Evolutionary conservation across 2,888 invertebrate genomes (phyloP).

Genomic region (Argynnis bischoffii): DNA sequence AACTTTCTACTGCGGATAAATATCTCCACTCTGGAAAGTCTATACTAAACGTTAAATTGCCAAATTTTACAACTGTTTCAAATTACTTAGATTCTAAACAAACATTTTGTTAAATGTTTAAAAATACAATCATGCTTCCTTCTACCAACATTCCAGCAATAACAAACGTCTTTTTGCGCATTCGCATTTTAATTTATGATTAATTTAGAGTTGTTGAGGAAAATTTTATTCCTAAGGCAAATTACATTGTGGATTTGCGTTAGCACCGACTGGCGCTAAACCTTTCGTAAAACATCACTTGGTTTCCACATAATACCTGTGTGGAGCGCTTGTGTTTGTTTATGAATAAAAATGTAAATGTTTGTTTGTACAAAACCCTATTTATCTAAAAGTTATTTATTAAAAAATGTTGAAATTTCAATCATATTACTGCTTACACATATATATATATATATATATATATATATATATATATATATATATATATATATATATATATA

Average conservation of each 20-base stretch:
- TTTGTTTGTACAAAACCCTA: too few relatives aligned
- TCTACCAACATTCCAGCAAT: background rate
- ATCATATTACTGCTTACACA: too few relatives aligned
- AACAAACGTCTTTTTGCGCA: constrained; percentile 42
- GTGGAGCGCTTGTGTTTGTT: background rate
- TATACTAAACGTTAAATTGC: too few relatives aligned
- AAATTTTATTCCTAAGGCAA: constrained; percentile 59
- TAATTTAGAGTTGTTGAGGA: constrained; percentile 47
- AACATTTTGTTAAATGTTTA: background rate
- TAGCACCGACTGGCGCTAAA: constrained; percentile 43
- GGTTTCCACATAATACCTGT: constrained; percentile 23
- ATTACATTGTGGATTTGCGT: constrained; percentile 55
- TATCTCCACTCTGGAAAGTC: too few relatives aligned
- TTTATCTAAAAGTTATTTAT: too few relatives aligned
- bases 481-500: too few relatives aligned
- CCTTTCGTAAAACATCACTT: constrained; percentile 23
- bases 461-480: too few relatives aligned
- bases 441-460: too few relatives aligned
- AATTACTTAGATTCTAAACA: too few relatives aligned
- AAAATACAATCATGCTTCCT: background rate
- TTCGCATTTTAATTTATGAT: constrained; percentile 57
- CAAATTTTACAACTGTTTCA: too few relatives aligned
- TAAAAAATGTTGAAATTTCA: too few relatives aligned
- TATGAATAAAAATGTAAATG: background rate
- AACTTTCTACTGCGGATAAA: too few relatives aligned